Percentiles rank a stretch among this genome's conserved stretches.
Evolutionary conservation across 2,888 invertebrate genomes (phyloP).

Genomic region (Hydropsyche betteni): DNA sequence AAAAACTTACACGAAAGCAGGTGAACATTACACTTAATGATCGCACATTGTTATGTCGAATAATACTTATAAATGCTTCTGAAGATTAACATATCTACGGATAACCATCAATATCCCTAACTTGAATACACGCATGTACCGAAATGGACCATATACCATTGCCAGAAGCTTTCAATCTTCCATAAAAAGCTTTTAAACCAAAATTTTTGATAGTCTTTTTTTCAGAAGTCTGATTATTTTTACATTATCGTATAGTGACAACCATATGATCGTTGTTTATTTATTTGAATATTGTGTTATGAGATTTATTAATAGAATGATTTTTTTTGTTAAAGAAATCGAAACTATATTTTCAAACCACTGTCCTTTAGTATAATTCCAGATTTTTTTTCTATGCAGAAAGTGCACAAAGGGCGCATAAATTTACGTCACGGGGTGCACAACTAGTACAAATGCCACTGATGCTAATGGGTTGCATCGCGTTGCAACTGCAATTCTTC

Average conservation of each 20-base stretch:
- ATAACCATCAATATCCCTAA: conserved; percentile 14
- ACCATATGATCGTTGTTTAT: too few relatives aligned
- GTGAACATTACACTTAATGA: background rate
- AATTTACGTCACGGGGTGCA: conserved; percentile 14
- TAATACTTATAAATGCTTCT: background rate
- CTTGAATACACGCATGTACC: background rate
- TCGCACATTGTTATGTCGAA: background rate
- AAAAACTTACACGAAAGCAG: background rate
- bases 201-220: too few relatives aligned
- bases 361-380: background rate
- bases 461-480: conserved; percentile 22
- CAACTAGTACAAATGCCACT: conserved; percentile 20
- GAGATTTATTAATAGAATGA: too few relatives aligned
- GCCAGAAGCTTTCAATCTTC: too few relatives aligned
- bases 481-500: background rate
- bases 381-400: background rate
- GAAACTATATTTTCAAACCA: background rate
- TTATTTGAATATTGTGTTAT: too few relatives aligned
- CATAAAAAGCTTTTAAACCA: too few relatives aligned
- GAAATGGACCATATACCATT: background rate
- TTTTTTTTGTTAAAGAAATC: too few relatives aligned
- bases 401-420: conserved; percentile 23
- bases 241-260: too few relatives aligned
- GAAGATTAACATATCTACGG: conserved; percentile 15
- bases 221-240: too few relatives aligned